Evolutionary conservation across 1,140 invertebrate species (phyloP).

Genomic region (Solenopsis invicta): DNA sequence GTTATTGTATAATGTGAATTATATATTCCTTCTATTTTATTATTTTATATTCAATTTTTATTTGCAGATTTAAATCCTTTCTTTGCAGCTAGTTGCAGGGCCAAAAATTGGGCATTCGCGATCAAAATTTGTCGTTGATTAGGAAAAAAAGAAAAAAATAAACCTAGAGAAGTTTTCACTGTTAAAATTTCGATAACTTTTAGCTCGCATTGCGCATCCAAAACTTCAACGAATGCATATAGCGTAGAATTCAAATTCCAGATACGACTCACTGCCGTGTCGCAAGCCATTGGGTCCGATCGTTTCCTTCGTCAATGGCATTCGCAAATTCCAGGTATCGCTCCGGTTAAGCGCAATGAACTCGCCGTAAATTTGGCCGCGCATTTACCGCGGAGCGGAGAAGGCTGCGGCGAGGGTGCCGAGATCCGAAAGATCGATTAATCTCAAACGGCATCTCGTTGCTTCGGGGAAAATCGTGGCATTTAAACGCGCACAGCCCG

Average conservation of each 20-base stretch:
- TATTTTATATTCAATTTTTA: no score
- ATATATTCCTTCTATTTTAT: no score
- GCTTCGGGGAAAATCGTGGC: slow-evolving; percentile 63
- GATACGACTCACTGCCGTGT: slow-evolving; percentile 22
- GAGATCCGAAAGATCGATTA: slow-evolving; percentile 71
- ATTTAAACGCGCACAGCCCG: background rate
- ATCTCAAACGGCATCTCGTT: slow-evolving; percentile 54
- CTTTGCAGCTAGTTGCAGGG: no score
- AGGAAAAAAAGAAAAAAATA: background rate
- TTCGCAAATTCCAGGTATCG: slow-evolving; percentile 33
- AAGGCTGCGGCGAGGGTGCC: slow-evolving; percentile 17
- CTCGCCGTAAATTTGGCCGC: slow-evolving; percentile 59
- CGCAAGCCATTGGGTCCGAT: background rate
- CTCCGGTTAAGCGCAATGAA: slow-evolving; percentile 52
- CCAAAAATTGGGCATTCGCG: no score
- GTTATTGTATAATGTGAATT: no score
- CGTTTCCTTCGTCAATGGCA: slow-evolving; percentile 52
- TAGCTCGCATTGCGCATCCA: no score
- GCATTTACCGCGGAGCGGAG: slow-evolving; percentile 29
- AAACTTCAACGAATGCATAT: background rate
- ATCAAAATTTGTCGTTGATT: no score
- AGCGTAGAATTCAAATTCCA: background rate
- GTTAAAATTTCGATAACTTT: background rate
- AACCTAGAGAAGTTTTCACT: background rate
- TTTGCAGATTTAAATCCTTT: no score